Evolutionary conservation across 1,140 invertebrate genomes (phyloP).

Genomic region (Pantala flavescens): DNA sequence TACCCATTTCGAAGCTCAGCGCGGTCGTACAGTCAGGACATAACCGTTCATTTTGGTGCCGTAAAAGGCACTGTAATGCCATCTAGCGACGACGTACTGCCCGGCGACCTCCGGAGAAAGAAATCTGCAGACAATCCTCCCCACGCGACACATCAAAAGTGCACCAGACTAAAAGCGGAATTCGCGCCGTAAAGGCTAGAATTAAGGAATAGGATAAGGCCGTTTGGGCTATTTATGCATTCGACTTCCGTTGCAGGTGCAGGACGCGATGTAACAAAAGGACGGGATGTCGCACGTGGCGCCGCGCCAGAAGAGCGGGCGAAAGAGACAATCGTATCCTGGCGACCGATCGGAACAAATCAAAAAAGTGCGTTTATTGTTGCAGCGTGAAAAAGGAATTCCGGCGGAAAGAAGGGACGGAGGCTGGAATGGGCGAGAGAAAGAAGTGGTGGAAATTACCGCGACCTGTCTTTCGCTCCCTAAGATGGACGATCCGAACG

Average conservation of each 20-base stretch:
- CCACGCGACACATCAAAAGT: neutral
- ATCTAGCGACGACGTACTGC: neutral
- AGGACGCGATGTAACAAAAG: neutral
- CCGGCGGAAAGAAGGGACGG: neutral
- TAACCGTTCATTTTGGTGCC: neutral
- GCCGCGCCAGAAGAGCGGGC: neutral
- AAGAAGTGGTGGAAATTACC: too few species aligned
- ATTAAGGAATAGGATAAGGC: neutral
- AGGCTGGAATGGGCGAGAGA: too few species aligned
- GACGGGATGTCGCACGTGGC: neutral
- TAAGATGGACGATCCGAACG: too few species aligned
- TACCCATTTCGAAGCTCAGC: neutral
- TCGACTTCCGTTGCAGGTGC: neutral
- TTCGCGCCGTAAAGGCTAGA: neutral
- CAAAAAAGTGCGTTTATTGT: neutral
- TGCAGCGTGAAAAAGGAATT: neutral
- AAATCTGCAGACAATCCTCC: neutral
- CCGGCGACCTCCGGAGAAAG: neutral
- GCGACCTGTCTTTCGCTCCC: too few species aligned
- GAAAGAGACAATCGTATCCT: neutral
- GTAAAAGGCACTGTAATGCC: neutral
- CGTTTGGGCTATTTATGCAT: neutral
- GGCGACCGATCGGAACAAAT: neutral
- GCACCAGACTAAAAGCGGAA: neutral
- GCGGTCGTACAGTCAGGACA: neutral